Percentiles rank a stretch among this genome's conserved stretches.
Conservation (phyloP, 2,113 vertebrate species). For the Furnarius figulus region DNA sequence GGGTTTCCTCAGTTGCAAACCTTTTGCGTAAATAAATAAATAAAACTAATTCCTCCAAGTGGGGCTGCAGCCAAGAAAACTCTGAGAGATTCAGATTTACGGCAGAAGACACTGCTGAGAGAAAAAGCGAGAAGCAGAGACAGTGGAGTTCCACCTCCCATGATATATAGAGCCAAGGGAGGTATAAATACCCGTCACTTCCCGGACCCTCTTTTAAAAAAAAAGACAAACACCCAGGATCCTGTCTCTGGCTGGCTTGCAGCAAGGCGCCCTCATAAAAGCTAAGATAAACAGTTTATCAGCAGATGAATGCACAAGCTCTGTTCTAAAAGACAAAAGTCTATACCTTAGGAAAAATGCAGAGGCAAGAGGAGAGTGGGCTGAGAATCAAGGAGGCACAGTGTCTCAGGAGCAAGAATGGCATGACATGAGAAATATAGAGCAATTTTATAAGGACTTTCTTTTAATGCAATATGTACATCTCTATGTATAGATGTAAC, state of each 20-base stretch:
- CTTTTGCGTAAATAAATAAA: neutral
- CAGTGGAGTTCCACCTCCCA: constrained; percentile 61
- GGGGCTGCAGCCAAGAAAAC: constrained; percentile 39
- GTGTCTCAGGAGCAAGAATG: constrained; percentile 23
- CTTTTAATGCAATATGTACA: neutral
- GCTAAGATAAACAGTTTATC: constrained; percentile 86
- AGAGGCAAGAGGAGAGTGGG: neutral
- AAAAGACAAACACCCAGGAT: constrained; percentile 77
- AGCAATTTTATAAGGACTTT: neutral
- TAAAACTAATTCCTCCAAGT: neutral
- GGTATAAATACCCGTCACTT: constrained; percentile 68
- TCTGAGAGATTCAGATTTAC: constrained; percentile 55
- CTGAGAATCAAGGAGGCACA: neutral
- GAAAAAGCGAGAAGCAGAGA: constrained; percentile 56
- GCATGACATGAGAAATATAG: constrained; percentile 12
- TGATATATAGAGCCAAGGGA: constrained; percentile 71
- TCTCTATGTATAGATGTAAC: neutral
- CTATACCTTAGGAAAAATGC: constrained; percentile 69
- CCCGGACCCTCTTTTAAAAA: constrained; percentile 33
- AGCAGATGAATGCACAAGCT: constrained; percentile 79
- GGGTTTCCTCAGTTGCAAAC: neutral
- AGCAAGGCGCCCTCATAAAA: constrained; percentile 86
- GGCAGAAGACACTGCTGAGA: constrained; percentile 55
- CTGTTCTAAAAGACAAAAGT: constrained; percentile 74
- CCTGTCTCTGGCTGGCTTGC: constrained; percentile 80